Evolutionary conservation across 1,140 invertebrate genomes (phyloP).

Genomic region (Teleogryllus occipitalis): DNA sequence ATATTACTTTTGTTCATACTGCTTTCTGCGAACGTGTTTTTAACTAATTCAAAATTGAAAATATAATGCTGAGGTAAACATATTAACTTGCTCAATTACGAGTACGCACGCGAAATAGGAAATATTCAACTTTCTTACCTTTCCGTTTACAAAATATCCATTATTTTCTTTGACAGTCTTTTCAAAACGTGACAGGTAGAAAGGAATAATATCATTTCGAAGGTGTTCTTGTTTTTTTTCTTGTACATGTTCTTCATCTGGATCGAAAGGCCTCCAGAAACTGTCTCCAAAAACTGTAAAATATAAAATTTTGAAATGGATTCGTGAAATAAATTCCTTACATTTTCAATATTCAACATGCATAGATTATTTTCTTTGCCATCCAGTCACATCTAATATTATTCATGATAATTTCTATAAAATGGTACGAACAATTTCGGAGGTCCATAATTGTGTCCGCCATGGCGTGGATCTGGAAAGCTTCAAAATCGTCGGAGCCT

Average conservation of each 20-base stretch:
- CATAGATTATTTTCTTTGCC: conserved; percentile 12
- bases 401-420: neutral
- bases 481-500: conserved; percentile 29
- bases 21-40: no score
- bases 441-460: conserved; percentile 32
- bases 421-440: conserved; percentile 11
- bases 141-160: conserved; percentile 45
- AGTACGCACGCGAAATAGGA: no score
- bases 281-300: conserved; percentile 26
- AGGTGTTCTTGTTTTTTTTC: no score
- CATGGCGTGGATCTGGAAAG: conserved; percentile 25
- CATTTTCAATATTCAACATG: no score
- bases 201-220: conserved; percentile 32
- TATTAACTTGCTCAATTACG: no score
- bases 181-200: conserved; percentile 38
- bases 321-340: no score
- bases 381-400: no score
- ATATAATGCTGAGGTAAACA: no score
- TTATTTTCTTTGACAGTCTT: conserved; percentile 44
- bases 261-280: neutral
- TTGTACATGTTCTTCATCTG: conserved; percentile 25
- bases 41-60: no score
- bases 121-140: conserved; percentile 31
- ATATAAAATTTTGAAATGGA: neutral
- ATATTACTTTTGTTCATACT: no score